A percentile compares a stretch with the other conserved stretches of the same genome.
phyloP scores from a whole-genome alignment of 2,888 invertebrate genomes.

The Alsophila aescularia region DNA sequence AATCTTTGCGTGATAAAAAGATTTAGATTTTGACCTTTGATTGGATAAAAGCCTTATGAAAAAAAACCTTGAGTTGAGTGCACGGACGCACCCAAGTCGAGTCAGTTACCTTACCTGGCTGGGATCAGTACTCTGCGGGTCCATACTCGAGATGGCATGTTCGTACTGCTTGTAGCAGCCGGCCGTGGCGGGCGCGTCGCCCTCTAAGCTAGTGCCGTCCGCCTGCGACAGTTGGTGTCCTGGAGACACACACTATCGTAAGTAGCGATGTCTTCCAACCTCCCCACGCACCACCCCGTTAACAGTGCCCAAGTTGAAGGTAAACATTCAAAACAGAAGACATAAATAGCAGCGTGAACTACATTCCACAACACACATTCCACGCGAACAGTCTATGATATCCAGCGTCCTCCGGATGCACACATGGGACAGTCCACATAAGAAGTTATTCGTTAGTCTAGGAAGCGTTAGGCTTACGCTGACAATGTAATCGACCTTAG shows the following conservation, averaged over 20 bases:
- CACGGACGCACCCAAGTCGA: constrained; percentile 57
- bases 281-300: constrained; percentile 53
- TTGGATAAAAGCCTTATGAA: neutral
- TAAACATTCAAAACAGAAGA: constrained; percentile 65
- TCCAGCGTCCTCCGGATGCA: constrained; percentile 82
- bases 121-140: constrained; percentile 67
- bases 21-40: no score
- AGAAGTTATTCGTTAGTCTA: constrained; percentile 69
- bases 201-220: constrained; percentile 93
- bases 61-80: constrained; percentile 1
- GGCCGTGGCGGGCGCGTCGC: constrained; percentile 89
- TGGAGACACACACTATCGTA: constrained; percentile 84
- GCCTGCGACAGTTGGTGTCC: constrained; percentile 96
- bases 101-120: constrained; percentile 64
- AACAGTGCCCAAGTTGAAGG: constrained; percentile 51
- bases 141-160: constrained; percentile 82
- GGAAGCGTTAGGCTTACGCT: constrained; percentile 84
- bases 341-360: constrained; percentile 74
- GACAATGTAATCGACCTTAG: constrained; percentile 82
- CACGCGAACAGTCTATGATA: constrained; percentile 76
- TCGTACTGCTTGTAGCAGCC: constrained; percentile 93
- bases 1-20: neutral
- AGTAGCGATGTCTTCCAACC: constrained; percentile 73
- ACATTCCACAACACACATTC: constrained; percentile 82
- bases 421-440: constrained; percentile 76